These are phyloP conservation scores for Herpailurus yagouaroundi DNA, from an alignment of 2,113 vertebrate genomes.

Conservation along the genomic window DNA sequence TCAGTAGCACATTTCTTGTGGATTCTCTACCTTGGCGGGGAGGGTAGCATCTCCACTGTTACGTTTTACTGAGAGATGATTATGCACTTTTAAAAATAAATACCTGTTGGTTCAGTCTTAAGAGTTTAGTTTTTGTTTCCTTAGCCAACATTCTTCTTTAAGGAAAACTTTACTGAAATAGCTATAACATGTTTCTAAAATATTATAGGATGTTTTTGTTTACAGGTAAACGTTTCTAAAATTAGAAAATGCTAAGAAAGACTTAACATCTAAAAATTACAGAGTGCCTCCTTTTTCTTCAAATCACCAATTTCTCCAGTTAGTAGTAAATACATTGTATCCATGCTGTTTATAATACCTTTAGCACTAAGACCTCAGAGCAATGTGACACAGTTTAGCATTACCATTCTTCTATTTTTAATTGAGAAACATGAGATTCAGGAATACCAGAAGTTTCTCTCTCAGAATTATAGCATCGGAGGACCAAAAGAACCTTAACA, in stretches of 20 bases:
- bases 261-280: neutral
- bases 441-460: slow-evolving; percentile 13
- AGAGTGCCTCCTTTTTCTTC: neutral
- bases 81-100: slow-evolving; percentile 37
- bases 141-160: neutral
- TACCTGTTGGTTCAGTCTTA: neutral
- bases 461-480: slow-evolving; percentile 28
- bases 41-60: neutral
- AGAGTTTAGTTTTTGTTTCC: neutral
- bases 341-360: neutral
- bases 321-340: neutral
- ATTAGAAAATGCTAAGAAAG: neutral
- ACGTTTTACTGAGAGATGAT: neutral
- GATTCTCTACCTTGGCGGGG: neutral
- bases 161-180: neutral
- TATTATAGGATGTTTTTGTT: neutral
- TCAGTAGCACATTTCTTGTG: neutral
- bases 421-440: neutral
- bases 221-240: neutral
- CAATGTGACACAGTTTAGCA: neutral
- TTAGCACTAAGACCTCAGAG: neutral
- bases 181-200: neutral
- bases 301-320: neutral
- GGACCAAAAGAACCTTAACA: neutral
- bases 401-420: neutral